A percentile compares a stretch with the other conserved stretches of the same genome.
These are phyloP conservation scores for Accipiter badius DNA, from an alignment of 2,797 vertebrate species.

Conservation along the genomic window DNA sequence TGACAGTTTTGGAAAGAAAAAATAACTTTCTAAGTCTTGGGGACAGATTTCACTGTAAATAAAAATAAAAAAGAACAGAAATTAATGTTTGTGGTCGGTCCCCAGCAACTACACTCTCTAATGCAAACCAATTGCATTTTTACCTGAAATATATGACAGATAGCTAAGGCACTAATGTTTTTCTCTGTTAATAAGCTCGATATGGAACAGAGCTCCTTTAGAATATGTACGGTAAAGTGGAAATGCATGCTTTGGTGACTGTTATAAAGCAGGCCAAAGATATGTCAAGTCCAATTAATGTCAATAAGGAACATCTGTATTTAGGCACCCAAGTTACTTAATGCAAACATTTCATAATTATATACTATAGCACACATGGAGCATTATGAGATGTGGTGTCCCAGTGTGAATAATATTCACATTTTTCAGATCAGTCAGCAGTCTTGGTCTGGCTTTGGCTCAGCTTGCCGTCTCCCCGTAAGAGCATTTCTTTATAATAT, in stretches of 20 bases:
- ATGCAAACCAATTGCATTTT: slow-evolving; percentile 64
- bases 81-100: slow-evolving; percentile 15
- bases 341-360: slow-evolving; percentile 83
- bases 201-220: slow-evolving; percentile 77
- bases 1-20: background rate
- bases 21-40: background rate
- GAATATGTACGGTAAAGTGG: slow-evolving; percentile 69
- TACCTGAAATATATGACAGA: slow-evolving; percentile 69
- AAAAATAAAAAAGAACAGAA: slow-evolving; percentile 48
- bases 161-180: slow-evolving; percentile 56
- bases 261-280: slow-evolving; percentile 80
- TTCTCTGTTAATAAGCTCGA: slow-evolving; percentile 64
- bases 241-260: slow-evolving; percentile 71
- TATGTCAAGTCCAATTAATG: slow-evolving; percentile 82
- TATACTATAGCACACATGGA: slow-evolving; percentile 74
- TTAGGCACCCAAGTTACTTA: slow-evolving; percentile 79
- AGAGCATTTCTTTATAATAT: slow-evolving; percentile 80
- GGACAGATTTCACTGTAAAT: slow-evolving; percentile 30
- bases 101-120: slow-evolving; percentile 28
- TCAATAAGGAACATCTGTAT: slow-evolving; percentile 84
- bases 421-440: slow-evolving; percentile 83
- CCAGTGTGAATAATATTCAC: slow-evolving; percentile 80
- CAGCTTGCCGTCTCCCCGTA: slow-evolving; percentile 70
- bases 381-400: slow-evolving; percentile 80
- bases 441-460: slow-evolving; percentile 76